Base-by-base conservation (phyloP, 2,888 invertebrate species). In the Antitype chi region DNA sequence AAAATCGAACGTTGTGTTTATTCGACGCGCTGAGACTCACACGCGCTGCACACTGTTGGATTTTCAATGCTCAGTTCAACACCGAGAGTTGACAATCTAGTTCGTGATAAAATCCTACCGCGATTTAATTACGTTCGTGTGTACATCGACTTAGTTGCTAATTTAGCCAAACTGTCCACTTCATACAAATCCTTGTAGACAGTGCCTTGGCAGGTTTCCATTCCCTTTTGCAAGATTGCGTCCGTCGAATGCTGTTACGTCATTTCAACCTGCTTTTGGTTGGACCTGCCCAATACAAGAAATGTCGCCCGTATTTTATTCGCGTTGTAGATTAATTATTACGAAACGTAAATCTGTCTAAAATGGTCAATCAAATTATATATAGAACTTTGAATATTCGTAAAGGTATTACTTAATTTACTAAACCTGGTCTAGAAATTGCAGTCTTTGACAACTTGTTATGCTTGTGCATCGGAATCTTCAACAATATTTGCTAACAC, bases 201-300 rank as follows among this genome's bases (percentile, higher is more conserved):
- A 25, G 7, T 47, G 62, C 43, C 20, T 55, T 82, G 55, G 52
- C 68, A 53, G 62, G 38, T 38, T 57, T 68, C 85, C 85, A 69
- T 74, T 80, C 57, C 80, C 38, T 74, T 70, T 63, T 49, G 67
- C 67, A 70, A 60, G 17, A 52, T 66, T 81, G 43, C 32, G 47
- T 43, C n/a, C 20, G 5, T 17, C 57, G 28, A 69, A 1, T 32
- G 15, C 0, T 5, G 20, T 75, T 71, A 57, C 85, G 28, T 53
- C 52, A 81, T 57, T 66, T 47, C 66, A 75, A 66, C 70, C 70
- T 76, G 64, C 64, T 66, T 73, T 55, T 59, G 67, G 38, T 17
- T 80, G 43, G 52, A 55, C 43, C 43, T 25, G 55, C 32, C 49
- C 43, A 43, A 74, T 70, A 60, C 62, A 67, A 80, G 66, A 80